Evolutionary conservation across 2,797 vertebrate species (phyloP).

Genomic region (Pipistrellus nathusii): DNA sequence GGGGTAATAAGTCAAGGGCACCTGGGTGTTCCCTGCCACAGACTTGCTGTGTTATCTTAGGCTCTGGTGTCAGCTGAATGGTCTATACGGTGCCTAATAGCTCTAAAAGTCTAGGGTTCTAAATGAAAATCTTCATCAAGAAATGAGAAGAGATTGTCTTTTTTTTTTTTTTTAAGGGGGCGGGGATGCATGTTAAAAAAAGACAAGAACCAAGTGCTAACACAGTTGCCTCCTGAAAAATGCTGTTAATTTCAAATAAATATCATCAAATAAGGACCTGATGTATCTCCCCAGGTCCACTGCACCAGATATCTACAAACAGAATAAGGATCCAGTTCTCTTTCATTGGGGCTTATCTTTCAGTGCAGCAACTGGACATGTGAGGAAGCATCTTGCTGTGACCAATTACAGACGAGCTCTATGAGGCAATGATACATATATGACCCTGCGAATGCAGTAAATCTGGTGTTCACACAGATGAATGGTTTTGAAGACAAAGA

Average conservation of each 20-base stretch:
- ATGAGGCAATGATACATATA: not conserved
- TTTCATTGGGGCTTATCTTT: not conserved
- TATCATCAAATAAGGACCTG: not conserved
- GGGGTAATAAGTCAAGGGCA: not conserved
- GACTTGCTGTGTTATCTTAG: not conserved
- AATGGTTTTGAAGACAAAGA: conserved; percentile 9
- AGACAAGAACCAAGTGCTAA: not conserved
- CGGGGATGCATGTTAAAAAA: not conserved
- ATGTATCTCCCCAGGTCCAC: not conserved
- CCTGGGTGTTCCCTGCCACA: not conserved
- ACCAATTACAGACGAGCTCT: not conserved
- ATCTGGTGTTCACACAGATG: not conserved
- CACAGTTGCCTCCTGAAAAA: not conserved
- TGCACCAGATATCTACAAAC: not conserved
- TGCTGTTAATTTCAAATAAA: conserved; percentile 18
- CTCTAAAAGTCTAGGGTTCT: not conserved
- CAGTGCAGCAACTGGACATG: not conserved
- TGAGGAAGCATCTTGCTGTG: not conserved
- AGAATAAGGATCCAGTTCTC: not conserved
- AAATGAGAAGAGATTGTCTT: not conserved
- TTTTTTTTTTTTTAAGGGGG: not conserved
- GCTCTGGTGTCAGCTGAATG: not conserved
- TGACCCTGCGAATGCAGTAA: not conserved
- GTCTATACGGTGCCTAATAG: not conserved
- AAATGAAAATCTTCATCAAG: not conserved